phyloP scores from a whole-genome alignment of 1,140 invertebrate genomes.

The Drosophila malerkotliana region DNA sequence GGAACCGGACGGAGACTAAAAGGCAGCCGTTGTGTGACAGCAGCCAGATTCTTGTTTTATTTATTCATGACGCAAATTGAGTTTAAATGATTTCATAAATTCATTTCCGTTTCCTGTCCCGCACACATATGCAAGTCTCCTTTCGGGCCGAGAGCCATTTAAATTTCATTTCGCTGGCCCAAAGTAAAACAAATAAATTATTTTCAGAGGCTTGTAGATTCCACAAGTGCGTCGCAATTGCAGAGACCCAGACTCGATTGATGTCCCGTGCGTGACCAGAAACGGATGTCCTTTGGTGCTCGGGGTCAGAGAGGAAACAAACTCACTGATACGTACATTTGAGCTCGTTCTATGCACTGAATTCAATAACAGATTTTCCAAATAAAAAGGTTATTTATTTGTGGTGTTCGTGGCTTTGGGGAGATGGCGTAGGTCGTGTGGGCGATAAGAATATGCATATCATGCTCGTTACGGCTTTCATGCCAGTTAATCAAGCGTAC shows the following conservation, averaged over 20 bases:
- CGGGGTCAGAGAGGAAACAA: background rate
- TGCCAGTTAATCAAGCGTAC: conserved; percentile 39
- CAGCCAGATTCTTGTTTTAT: conserved; percentile 54
- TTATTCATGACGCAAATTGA: conserved; percentile 73
- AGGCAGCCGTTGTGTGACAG: conserved; percentile 18
- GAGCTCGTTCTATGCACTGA: conserved; percentile 6
- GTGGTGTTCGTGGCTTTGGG: conserved; percentile 30
- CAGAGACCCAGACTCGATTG: conserved; percentile 34
- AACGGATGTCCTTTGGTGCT: conserved; percentile 58
- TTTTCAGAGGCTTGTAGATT: conserved; percentile 34
- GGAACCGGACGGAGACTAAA: conserved; percentile 14
- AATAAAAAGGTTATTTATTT: conserved; percentile 52
- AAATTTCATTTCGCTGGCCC: conserved; percentile 52
- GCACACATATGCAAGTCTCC: conserved; percentile 1
- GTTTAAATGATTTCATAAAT: conserved; percentile 80
- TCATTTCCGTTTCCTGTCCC: conserved; percentile 71
- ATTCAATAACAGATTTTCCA: conserved; percentile 57
- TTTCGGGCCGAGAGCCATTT: conserved; percentile 33
- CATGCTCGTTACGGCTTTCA: conserved; percentile 53
- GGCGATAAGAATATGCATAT: conserved; percentile 55
- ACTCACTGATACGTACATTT: conserved; percentile 15
- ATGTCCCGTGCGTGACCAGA: conserved; percentile 38
- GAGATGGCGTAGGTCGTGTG: conserved; percentile 27
- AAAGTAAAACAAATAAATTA: conserved; percentile 55
- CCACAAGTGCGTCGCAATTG: conserved; percentile 64